Conservation (phyloP, 2,888 invertebrate species). For the Parnassius mnemosyne region DNA sequence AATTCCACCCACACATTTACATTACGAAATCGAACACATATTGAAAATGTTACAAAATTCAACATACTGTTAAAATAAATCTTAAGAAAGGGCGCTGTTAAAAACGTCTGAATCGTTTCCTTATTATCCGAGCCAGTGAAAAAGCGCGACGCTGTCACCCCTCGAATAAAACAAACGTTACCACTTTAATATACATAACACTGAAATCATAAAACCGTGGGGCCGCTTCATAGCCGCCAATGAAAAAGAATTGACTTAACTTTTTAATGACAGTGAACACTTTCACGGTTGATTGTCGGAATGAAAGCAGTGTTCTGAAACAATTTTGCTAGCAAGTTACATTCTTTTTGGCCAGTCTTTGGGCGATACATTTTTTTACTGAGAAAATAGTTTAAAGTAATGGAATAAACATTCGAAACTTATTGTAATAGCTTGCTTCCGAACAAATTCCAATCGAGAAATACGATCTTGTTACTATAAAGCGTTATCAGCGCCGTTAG, state of each 20-base stretch:
- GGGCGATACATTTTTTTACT: too few relatives aligned
- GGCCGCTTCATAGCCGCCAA: constrained; percentile 45
- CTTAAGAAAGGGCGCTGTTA: neutral
- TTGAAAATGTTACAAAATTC: too few relatives aligned
- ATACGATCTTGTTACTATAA: too few relatives aligned
- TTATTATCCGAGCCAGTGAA: constrained; percentile 9
- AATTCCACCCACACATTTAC: too few relatives aligned
- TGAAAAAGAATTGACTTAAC: constrained; percentile 55
- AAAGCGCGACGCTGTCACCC: constrained; percentile 1
- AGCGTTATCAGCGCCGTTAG: too few relatives aligned
- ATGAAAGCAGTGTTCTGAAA: constrained; percentile 43
- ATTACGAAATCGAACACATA: too few relatives aligned
- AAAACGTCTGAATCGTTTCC: constrained; percentile 11
- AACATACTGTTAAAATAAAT: too few relatives aligned
- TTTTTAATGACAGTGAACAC: constrained; percentile 56
- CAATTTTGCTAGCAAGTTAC: constrained; percentile 1
- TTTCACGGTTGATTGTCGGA: constrained; percentile 51
- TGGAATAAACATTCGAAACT: too few relatives aligned
- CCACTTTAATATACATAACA: constrained; percentile 36
- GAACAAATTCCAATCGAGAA: too few relatives aligned
- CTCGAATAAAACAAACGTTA: constrained; percentile 28
- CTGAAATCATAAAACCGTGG: constrained; percentile 42
- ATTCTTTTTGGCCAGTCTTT: too few relatives aligned
- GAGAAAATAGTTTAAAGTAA: too few relatives aligned
- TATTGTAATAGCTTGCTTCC: too few relatives aligned